These are phyloP conservation scores for Neogobius melanostomus DNA, from an alignment of 2,113 vertebrate genomes.

Conservation along the genomic window DNA sequence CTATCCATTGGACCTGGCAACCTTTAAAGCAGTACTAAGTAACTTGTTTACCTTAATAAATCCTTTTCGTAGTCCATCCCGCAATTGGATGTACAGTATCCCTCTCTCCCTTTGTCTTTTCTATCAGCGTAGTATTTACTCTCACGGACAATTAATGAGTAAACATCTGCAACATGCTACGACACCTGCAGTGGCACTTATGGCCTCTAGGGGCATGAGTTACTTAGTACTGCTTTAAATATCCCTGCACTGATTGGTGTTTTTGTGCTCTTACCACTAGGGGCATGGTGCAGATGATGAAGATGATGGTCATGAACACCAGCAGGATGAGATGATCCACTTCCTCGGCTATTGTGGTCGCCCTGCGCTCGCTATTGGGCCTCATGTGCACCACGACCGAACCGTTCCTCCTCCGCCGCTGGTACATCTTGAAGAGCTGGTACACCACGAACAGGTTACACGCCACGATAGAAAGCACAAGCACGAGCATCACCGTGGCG, in stretches of 20 bases:
- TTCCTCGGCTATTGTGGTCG: slow-evolving; percentile 83
- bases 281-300: slow-evolving; percentile 90
- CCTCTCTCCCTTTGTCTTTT: too few relatives aligned
- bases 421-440: slow-evolving; percentile 85
- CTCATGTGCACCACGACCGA: slow-evolving; percentile 6
- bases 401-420: slow-evolving; percentile 65
- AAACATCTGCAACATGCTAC: too few relatives aligned
- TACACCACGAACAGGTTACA: slow-evolving; percentile 86
- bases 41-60: too few relatives aligned
- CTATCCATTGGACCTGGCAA: too few relatives aligned
- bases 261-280: slow-evolving; percentile 84
- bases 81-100: too few relatives aligned
- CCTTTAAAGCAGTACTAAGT: too few relatives aligned
- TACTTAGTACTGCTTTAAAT: not conserved
- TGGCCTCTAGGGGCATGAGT: too few relatives aligned
- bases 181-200: too few relatives aligned
- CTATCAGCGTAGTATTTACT: too few relatives aligned
- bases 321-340: slow-evolving; percentile 90
- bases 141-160: too few relatives aligned
- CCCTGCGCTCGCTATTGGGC: slow-evolving; percentile 39
- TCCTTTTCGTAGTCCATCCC: too few relatives aligned
- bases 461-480: slow-evolving; percentile 81
- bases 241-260: not conserved
- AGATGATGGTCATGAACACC: slow-evolving; percentile 90
- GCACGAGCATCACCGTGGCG: slow-evolving; percentile 82